These are phyloP conservation scores for Hylaeus anthracinus DNA, from an alignment of 1,140 invertebrate species.

Conservation along the genomic window DNA sequence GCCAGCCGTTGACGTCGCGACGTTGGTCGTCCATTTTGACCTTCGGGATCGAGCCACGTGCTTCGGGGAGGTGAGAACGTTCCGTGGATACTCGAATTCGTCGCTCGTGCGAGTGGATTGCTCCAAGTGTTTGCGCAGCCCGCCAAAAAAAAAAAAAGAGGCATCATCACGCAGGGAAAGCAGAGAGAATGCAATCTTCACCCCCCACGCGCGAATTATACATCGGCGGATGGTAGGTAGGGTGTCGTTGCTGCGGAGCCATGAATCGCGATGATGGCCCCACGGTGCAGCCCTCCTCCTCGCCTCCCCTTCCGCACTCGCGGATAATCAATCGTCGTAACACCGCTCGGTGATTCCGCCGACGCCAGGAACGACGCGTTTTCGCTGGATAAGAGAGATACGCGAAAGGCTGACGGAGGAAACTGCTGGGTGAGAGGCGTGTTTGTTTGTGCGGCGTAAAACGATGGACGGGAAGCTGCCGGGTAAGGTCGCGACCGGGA, in stretches of 20 bases:
- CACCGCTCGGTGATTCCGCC: conserved; percentile 74
- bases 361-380: conserved; percentile 64
- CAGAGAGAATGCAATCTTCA: conserved; percentile 63
- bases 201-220: conserved; percentile 58
- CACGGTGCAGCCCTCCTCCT: conserved; percentile 57
- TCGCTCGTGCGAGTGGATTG: not conserved
- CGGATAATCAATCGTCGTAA: conserved; percentile 82
- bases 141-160: conserved; percentile 76
- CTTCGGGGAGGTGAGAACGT: not conserved
- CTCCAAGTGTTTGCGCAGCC: conserved; percentile 49
- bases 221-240: conserved; percentile 63
- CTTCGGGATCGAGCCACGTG: conserved; percentile 28
- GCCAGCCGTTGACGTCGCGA: not conserved
- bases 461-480: not conserved
- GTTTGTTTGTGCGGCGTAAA: not conserved
- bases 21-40: conserved; percentile 26
- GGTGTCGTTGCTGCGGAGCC: conserved; percentile 65
- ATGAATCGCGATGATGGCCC: conserved; percentile 78
- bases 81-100: not conserved
- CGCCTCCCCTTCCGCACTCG: conserved; percentile 64
- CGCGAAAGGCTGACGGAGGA: not conserved
- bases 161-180: conserved; percentile 28
- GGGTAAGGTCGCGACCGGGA: not conserved
- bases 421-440: not conserved
- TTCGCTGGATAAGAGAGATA: conserved; percentile 49